Conservation (phyloP, 2,888 invertebrate species). For the Apodemia duryi region DNA sequence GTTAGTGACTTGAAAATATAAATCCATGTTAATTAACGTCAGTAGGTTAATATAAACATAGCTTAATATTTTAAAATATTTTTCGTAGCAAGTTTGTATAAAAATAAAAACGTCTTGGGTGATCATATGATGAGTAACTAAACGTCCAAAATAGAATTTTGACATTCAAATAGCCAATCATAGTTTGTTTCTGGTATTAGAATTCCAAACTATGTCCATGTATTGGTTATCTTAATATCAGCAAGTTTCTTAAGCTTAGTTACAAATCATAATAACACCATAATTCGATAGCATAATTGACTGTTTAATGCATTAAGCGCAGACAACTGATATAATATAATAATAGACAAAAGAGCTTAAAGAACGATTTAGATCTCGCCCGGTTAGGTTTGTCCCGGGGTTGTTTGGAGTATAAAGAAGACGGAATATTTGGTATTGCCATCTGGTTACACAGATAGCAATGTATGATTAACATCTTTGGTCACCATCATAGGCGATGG, state of each 20-base stretch:
- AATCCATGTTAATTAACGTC: background rate
- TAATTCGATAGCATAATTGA: background rate
- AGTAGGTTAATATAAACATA: background rate
- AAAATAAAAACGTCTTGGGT: constrained; percentile 7
- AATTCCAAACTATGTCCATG: background rate
- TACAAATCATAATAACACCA: background rate
- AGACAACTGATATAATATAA: background rate
- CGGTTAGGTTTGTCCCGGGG: too few relatives aligned
- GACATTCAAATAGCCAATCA: constrained; percentile 1
- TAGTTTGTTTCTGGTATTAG: background rate
- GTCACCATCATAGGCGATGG: too few relatives aligned
- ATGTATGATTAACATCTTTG: too few relatives aligned
- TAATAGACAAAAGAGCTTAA: too few relatives aligned
- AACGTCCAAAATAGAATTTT: background rate
- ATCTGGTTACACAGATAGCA: too few relatives aligned
- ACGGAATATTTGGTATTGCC: too few relatives aligned
- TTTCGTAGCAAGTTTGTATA: constrained; percentile 12
- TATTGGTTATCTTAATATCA: background rate
- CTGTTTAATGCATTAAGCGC: background rate
- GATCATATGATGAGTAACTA: background rate
- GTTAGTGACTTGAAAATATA: background rate
- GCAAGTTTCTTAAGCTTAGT: background rate
- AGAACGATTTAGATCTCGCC: too few relatives aligned
- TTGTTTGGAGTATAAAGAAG: too few relatives aligned
- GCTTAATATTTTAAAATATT: background rate